Percentiles rank a stretch among this genome's conserved stretches.
Evolutionary conservation across 2,113 vertebrate species (phyloP).

Genomic region (Syngnathoides biaculeatus): DNA sequence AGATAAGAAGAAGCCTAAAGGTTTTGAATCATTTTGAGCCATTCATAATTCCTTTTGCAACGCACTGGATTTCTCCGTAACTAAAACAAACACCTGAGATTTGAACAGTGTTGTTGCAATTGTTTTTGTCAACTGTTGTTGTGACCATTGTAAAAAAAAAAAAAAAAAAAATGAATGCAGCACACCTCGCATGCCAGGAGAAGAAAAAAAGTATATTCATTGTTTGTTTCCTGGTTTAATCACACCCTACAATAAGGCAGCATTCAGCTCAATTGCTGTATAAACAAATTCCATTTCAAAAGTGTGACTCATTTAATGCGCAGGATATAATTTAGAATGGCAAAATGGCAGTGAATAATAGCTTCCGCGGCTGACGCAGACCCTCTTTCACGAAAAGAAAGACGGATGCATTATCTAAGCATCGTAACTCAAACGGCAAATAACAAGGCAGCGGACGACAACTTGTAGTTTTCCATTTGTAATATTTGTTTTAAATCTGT

Average conservation of each 20-base stretch:
- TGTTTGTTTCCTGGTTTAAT: conserved; percentile 6
- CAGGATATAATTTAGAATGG: conserved; percentile 42
- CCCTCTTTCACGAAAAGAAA: conserved; percentile 21
- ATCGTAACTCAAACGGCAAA: conserved; percentile 36
- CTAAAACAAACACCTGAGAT: neutral
- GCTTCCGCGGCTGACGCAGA: conserved; percentile 32
- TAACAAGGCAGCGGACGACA: conserved; percentile 36
- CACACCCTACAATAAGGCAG: conserved; percentile 27
- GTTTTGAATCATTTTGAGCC: too few species aligned
- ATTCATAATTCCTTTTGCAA: too few species aligned
- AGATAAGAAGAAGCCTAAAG: too few species aligned
- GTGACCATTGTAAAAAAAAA: neutral
- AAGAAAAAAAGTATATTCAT: neutral
- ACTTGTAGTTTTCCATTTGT: conserved; percentile 20
- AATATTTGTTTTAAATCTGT: conserved; percentile 43
- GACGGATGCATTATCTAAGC: conserved; percentile 40
- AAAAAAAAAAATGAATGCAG: neutral
- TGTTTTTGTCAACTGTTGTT: too few species aligned
- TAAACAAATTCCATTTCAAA: conserved; percentile 55
- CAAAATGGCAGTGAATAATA: conserved; percentile 43
- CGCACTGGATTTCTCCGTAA: too few species aligned
- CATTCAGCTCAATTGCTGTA: conserved; percentile 40
- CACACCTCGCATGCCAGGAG: neutral
- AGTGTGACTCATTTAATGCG: conserved; percentile 51
- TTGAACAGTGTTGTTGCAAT: neutral